phyloP scores from a whole-genome alignment of 2,888 invertebrate genomes.

The Clusia tigrina region DNA sequence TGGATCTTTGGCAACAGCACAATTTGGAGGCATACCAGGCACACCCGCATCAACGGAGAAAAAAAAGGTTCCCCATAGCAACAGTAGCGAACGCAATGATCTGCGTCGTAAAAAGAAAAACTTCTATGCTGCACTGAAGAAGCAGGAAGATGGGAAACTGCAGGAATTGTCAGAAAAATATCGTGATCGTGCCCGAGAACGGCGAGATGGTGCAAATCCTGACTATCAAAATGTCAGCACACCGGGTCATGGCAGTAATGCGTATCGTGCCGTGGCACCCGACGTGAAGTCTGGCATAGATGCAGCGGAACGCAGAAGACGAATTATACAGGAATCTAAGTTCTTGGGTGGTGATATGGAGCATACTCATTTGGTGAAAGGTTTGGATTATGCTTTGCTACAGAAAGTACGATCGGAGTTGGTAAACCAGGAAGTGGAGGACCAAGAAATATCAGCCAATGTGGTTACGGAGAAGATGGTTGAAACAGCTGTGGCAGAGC shows the following conservation, averaged over 20 bases:
- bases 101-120: constrained; percentile 92
- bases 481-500: constrained; percentile 59
- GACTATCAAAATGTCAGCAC: constrained; percentile 84
- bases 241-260: constrained; percentile 66
- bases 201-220: constrained; percentile 83
- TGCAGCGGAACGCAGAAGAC: constrained; percentile 92
- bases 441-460: constrained; percentile 82
- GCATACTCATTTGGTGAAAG: constrained; percentile 99
- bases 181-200: constrained; percentile 87
- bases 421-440: constrained; percentile 72
- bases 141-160: constrained; percentile 93
- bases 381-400: constrained; percentile 88
- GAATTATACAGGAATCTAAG: constrained; percentile 98
- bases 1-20: constrained; percentile 49
- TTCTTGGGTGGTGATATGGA: constrained; percentile 99
- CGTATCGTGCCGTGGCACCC: constrained; percentile 88
- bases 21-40: constrained; percentile 43
- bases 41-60: constrained; percentile 47
- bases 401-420: constrained; percentile 96
- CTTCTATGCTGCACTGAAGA: constrained; percentile 91
- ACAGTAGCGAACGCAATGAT: constrained; percentile 75
- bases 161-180: constrained; percentile 94
- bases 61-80: constrained; percentile 61
- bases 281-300: constrained; percentile 93
- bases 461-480: constrained; percentile 50